phyloP scores from a whole-genome alignment of 2,797 vertebrate genomes.

The Hemitrygon akajei region DNA sequence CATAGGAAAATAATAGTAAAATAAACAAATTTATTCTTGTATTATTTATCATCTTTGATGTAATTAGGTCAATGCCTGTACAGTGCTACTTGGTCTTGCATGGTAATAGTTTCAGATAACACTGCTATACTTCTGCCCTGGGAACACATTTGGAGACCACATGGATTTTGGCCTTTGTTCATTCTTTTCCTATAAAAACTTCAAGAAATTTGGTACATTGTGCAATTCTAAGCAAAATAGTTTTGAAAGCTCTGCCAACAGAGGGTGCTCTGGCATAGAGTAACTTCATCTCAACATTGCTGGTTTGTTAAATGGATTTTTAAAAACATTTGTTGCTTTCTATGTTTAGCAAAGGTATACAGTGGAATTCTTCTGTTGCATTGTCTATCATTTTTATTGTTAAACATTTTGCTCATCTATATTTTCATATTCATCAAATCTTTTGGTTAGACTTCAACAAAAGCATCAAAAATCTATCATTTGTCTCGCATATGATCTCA shows the following conservation, averaged over 20 bases:
- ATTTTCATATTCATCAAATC: not conserved
- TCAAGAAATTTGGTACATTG: not conserved
- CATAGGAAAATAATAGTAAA: not conserved
- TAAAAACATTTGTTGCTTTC: not conserved
- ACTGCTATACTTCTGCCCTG: not conserved
- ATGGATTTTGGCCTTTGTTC: too few relatives aligned
- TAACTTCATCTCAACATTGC: not conserved
- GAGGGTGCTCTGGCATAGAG: conserved; percentile 23
- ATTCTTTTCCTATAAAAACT: not conserved
- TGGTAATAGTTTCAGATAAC: not conserved
- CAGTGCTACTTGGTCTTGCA: not conserved
- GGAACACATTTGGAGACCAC: not conserved
- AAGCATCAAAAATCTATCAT: not conserved
- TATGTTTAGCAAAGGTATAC: not conserved
- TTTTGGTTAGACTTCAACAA: not conserved
- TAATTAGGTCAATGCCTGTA: not conserved
- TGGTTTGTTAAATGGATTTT: not conserved
- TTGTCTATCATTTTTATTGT: not conserved
- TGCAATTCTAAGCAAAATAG: not conserved
- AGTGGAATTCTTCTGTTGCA: not conserved
- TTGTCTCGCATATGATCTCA: not conserved
- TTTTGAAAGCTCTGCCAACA: conserved; percentile 1
- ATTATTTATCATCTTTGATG: not conserved
- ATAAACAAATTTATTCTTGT: not conserved
- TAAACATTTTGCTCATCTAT: not conserved